Conservation (phyloP, 2,888 invertebrate genomes). For the Zaprionus bogoriensis region DNA sequence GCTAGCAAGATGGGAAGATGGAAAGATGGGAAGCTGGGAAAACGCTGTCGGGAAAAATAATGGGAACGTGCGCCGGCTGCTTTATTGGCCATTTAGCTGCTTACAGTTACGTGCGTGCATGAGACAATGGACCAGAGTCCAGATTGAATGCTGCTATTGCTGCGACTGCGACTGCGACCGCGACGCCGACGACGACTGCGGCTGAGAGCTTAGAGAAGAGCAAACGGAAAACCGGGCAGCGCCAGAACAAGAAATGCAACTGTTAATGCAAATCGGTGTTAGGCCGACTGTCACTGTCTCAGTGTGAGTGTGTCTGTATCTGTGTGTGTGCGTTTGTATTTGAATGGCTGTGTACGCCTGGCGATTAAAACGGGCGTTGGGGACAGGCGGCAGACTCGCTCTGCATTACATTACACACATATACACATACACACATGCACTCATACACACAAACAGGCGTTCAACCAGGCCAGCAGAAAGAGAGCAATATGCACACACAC, state of each 20-base stretch:
- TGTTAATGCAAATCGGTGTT: slow-evolving; percentile 71
- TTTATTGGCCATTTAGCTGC: slow-evolving; percentile 74
- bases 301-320: not conserved
- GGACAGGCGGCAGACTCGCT: slow-evolving; percentile 61
- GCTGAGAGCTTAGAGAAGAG: slow-evolving; percentile 20
- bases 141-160: slow-evolving; percentile 38
- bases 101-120: slow-evolving; percentile 74
- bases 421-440: slow-evolving; percentile 64
- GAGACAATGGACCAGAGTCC: slow-evolving; percentile 59
- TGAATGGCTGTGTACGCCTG: slow-evolving; percentile 18
- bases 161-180: not conserved
- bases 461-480: slow-evolving; percentile 61
- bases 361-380: slow-evolving; percentile 60
- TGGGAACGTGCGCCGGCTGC: slow-evolving; percentile 41
- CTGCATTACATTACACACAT: slow-evolving; percentile 61
- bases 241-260: slow-evolving; percentile 74
- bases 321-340: slow-evolving; percentile 13
- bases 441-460: slow-evolving; percentile 65
- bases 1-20: too few relatives aligned
- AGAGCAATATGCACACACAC: slow-evolving; percentile 33
- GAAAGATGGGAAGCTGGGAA: slow-evolving; percentile 26
- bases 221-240: slow-evolving; percentile 43
- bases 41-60: slow-evolving; percentile 19
- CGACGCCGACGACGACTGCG: not conserved
- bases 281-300: slow-evolving; percentile 4